Base-by-base conservation (phyloP, 53 echinoderm and acorn worm genomes). In the Patiria pectinifera region DNA sequence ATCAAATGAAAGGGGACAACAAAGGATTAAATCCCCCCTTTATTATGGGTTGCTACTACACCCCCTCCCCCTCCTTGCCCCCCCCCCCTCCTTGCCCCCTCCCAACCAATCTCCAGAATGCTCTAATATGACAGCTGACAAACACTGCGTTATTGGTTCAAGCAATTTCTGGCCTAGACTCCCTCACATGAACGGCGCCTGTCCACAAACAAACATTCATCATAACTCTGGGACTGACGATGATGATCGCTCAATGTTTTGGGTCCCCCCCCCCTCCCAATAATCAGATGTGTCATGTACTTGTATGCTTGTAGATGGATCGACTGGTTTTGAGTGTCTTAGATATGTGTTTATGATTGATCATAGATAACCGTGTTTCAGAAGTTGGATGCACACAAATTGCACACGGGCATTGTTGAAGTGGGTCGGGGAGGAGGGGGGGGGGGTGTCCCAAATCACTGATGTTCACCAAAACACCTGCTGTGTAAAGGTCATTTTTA, bases 161-260 rank as follows among this genome's bases (percentile, higher is more conserved):
- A 26, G 53, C 83, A 59, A 59, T 16, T n/a, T 59, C 83, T 15
- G 48, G 6, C 22, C 23, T 3, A 74, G 24, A 2, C 74, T 74
- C 24, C 66, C 43, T 85, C 43, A 18, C 43, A 18, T 63, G 85
- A 43, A 44, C 59, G 85, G 85, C 85, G 85, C 66, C 85, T 13
- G 85, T 85, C 69, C 45, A 46, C 83, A 43, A 66, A 85, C 63
- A 85, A 85, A 69, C 85, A 85, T 85, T 85, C 66, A 85, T 61
- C 83, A 83, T n/a, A 22, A 53, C 53, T 53, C 53, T 0, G 61
- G 12, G 16, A 60, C 24, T 60, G 83, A 83, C 53, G 35, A n/a
- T 60, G 59, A 15, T 15, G 15, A 66, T 66, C 12, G 15, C 19
- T 66, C 10, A 16, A 14, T 66, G 3, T 18, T 66, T 13, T 66